Percentiles rank a stretch among this genome's conserved stretches.
Evolutionary conservation across 2,888 invertebrate species (phyloP).

Genomic region (Hecatera dysodea): DNA sequence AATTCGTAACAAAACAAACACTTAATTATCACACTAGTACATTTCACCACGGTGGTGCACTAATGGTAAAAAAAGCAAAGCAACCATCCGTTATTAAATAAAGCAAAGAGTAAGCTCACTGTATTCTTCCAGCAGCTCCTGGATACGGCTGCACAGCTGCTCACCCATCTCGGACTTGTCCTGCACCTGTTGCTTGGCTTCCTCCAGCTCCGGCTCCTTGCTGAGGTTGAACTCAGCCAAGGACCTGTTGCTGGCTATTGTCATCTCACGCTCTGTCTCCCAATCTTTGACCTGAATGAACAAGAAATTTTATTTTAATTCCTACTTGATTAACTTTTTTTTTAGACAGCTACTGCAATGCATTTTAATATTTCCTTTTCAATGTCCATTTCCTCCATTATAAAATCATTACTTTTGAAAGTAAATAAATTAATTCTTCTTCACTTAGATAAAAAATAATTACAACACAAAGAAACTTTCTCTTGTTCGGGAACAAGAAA

Average conservation of each 20-base stretch:
- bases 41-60: no score
- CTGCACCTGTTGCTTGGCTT: conserved; percentile 93
- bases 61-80: no score
- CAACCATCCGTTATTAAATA: not conserved
- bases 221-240: conserved; percentile 97
- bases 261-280: conserved; percentile 96
- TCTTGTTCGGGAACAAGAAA: no score
- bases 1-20: no score
- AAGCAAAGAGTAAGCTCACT: conserved; percentile 89
- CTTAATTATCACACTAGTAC: no score
- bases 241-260: conserved; percentile 96
- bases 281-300: conserved; percentile 93
- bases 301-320: not conserved
- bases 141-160: conserved; percentile 92
- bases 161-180: conserved; percentile 93
- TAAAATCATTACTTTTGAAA: no score
- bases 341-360: not conserved
- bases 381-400: no score
- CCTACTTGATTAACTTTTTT: not conserved
- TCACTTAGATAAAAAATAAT: no score
- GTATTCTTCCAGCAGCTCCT: conserved; percentile 94
- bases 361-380: no score
- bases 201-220: conserved; percentile 95
- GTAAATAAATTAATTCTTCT: no score
- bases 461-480: no score